Percentiles rank a stretch among this genome's conserved stretches.
These are phyloP conservation scores for Pocota personata DNA, from an alignment of 2,888 invertebrate species.

Conservation along the genomic window DNA sequence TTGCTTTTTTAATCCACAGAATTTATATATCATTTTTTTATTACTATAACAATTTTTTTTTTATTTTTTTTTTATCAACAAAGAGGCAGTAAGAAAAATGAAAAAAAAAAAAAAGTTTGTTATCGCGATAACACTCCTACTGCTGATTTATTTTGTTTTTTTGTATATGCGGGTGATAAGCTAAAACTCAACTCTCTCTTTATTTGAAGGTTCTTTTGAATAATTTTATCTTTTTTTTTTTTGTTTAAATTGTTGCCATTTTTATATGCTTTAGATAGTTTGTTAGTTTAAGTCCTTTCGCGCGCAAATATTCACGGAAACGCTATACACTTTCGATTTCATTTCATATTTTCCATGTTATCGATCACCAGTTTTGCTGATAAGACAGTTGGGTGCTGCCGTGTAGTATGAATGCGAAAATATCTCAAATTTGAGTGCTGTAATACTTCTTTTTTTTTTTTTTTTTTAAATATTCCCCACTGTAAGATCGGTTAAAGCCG, in stretches of 20 bases:
- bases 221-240: not conserved
- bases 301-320: slow-evolving; percentile 49
- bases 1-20: not conserved
- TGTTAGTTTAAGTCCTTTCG: slow-evolving; percentile 46
- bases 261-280: not conserved
- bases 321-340: slow-evolving; percentile 49
- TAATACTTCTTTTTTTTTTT: not conserved
- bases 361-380: slow-evolving; percentile 54
- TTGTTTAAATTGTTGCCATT: not conserved
- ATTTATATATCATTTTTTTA: slow-evolving; percentile 26
- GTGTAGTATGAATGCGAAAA: slow-evolving; percentile 9
- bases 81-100: not conserved
- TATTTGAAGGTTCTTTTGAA: slow-evolving; percentile 37
- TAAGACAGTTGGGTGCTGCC: slow-evolving; percentile 29
- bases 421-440: not conserved
- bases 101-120: slow-evolving; percentile 26
- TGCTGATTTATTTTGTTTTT: slow-evolving; percentile 20
- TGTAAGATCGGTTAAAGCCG: not conserved
- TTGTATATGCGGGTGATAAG: slow-evolving; percentile 46
- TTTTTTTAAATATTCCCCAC: not conserved
- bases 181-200: slow-evolving; percentile 17
- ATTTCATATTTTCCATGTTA: slow-evolving; percentile 33
- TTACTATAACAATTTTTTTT: slow-evolving; percentile 27
- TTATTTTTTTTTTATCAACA: slow-evolving; percentile 44
- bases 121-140: slow-evolving; percentile 63